Evolutionary conservation across 2,797 vertebrate genomes (phyloP), one percentile per base, ranked within the genome.

Genomic region (Gymnothorax reevesii): DNA sequence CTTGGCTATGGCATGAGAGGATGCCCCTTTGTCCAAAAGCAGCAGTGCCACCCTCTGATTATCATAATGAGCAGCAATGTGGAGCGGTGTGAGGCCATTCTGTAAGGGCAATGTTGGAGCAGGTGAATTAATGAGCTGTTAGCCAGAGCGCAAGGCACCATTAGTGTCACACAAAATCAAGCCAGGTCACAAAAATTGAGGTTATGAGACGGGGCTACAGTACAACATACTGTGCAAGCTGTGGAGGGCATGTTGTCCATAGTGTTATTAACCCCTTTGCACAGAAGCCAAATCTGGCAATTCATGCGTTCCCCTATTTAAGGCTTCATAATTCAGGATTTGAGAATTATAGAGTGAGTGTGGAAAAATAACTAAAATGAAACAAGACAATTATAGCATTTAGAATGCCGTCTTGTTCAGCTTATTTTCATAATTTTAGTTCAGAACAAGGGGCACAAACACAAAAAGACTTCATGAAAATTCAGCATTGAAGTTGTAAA

Each of bases 1-100:
- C 98, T 99, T 99, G 92, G 98, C 99, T 60, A 95, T 97, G 8
- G 95, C 94, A 49, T 98, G 97, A 0, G 99, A 98, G 69, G 97
- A 98, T 17, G 98, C 98, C 87, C 97, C 97, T 95, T 98, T 99
- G 92, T 99, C 99, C 96, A 99, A 94, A 90, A 99, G 94, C 94
- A 99, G 90, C 92, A 99, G 95, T 71, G 98, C 99, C 96, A 99
- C 98, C 95, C 97, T 97, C 96, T 99, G 98, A 97, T 99, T 98
- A 96, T 99, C 99, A 89, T 99, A 99, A 90, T 99, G 98, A 84
- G 98, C 97, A 90, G 99, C 98, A 82, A 99, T 98, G 91, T 99
- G 99, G 90, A 99, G 98, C 1, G 99, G 97, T 25, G 98, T 98
- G 92, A 99, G 98, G 92, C 98, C 98, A 6, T 99, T 99, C 99